Base-by-base conservation (phyloP, 2,888 invertebrate species). In the Orchesellides sinensis region DNA sequence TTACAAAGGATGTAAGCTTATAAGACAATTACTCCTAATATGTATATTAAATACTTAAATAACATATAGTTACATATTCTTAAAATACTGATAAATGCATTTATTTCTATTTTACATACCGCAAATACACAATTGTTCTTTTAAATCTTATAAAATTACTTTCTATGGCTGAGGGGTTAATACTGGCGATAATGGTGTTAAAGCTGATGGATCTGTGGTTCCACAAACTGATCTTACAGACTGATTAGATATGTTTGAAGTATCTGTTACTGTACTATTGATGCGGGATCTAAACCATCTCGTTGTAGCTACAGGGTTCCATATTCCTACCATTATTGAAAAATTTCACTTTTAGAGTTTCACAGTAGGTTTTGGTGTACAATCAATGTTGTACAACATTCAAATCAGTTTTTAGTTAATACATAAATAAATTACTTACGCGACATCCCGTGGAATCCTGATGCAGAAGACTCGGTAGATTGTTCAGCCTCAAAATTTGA, bases 191-290 rank as follows among this genome's bases (percentile, higher is more conserved):
- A n/a, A n/a, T n/a, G n/a, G n/a, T n/a, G n/a, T n/a, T n/a, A n/a
- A n/a, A n/a, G n/a, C n/a, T n/a, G n/a, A n/a, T n/a, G n/a, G n/a
- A n/a, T n/a, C n/a, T n/a, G n/a, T n/a, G n/a, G n/a, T n/a, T n/a
- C n/a, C n/a, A n/a, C n/a, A n/a, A n/a, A n/a, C n/a, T n/a, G 77
- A 77, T 25, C 47, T 77, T 10, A 66, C 59, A 19, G 79, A 79
- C 27, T 47, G 47, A 25, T 61, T 61, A 0, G 79, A 79, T 10
- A 79, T 54, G 27, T 79, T 79, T 25, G 79, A 79, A 6, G 63
- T 52, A 0, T 79, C 79, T 5, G 79, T 79, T 54, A 63, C 40
- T 35, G 79, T 79, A 63, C 79, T 79, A 19, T 79, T 70, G 27
- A 70, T 40, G 4, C 79, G 25, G 32, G 49, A 6, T 40, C 79